Evolutionary conservation across 1,140 invertebrate genomes (phyloP), one percentile per base, ranked within the genome.

Genomic region (Stegodyphus dumicola): DNA sequence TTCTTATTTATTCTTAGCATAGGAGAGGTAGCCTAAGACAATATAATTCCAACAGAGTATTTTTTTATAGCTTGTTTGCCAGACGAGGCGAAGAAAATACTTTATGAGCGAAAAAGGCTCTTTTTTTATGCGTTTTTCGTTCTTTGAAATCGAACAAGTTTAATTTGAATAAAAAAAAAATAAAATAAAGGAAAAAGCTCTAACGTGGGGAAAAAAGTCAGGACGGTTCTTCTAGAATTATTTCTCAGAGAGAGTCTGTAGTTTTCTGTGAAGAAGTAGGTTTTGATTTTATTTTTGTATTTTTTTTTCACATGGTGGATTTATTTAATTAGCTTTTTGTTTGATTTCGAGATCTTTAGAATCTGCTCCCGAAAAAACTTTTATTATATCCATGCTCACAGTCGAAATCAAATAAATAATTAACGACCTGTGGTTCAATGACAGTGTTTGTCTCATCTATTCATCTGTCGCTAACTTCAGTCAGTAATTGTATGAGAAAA

Each of bases 301-400:
- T 60, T 52, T 75, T 83, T 83, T 83, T 53, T 75, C 80, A 73
- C 71, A 67, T 83, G 60, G 80, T 83, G 80, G 71, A 70, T 83
- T 83, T 83, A 83, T 83, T 83, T 83, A 83, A 83, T 83, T 83
- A 83, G 80, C 80, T 83, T 83, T 83, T 83, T 83, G 80, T 83
- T 67, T 83, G 80, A 75, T 75, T 83, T 75, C 80, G 53, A 83
- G 60, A 80, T 71, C 67, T 52, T 70, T 73, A 73, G 78, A 81
- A 51, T 81, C 64, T 60, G 10, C 64, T 67, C 54, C 60, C 67
- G 48, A 81, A 79, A 83, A 75, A 83, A 83, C 15, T 67, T 66
- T 66, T 83, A 83, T 75, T 75, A 74, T 83, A 75, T 83, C 71
- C 64, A 67, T 83, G 80, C 49, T 74, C 80, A 83, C 80, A 17